Evolutionary conservation across 2,113 vertebrate species (phyloP), one percentile per base, ranked within the genome.

Genomic region (Xiphophorus maculatus): DNA sequence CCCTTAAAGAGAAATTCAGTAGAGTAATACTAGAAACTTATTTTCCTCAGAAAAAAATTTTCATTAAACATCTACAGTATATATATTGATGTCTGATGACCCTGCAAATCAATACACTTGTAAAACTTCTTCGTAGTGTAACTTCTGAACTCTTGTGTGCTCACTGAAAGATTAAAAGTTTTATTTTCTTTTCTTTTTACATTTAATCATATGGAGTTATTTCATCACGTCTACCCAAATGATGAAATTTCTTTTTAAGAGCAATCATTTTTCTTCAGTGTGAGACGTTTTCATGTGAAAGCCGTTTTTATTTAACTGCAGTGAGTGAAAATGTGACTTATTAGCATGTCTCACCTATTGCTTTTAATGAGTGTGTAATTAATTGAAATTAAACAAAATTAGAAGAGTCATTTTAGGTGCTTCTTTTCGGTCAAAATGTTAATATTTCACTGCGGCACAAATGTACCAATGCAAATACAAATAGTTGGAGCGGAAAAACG

Each of bases 311-410:
- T 75, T 63, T 28, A 64, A 35, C 19, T 1, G 5, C 22, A 70
- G 12, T 29, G 27, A 63, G 40, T n/a, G 27, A 4, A 69, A 19
- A 75, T 63, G 65, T 73, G 65, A 51, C 66, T 65, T 63, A 79
- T 78, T 37, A 76, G 62, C 14, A 58, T 27, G 32, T 69, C 44
- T 70, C 25, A 54, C 51, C 63, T 74, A 65, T 83, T 77, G 63
- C 61, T 64, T 73, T 69, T 78, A 2, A 15, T 58, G 27, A 66
- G 33, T 76, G 54, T 84, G 73, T 84, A 89, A 86, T 88, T 83
- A 83, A 80, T 27, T 75, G 62, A 73, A 86, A 42, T 51, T 5
- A 61, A 76, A 82, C 54, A 76, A 83, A 77, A 76, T 66, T 11
- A 28, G 51, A 42, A 63, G 37, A 72, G 66, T 76, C 29, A 87